phyloP scores from a whole-genome alignment of 2,113 vertebrate species.

The Dicerorhinus sumatrensis region DNA sequence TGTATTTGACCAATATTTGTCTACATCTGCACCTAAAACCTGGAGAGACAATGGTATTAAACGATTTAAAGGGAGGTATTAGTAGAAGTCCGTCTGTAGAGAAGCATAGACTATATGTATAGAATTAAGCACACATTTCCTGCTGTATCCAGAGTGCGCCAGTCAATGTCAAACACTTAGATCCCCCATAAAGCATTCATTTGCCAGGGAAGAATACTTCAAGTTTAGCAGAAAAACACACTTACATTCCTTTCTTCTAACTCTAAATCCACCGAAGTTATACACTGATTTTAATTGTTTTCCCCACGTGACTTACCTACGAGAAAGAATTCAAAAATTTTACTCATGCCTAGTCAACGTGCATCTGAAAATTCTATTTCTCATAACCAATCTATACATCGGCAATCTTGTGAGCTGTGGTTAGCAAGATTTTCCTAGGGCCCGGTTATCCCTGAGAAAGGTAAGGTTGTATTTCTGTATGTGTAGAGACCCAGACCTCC shows the following conservation, averaged over 20 bases:
- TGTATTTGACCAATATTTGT: not conserved
- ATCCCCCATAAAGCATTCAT: not conserved
- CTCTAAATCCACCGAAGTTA: constrained; percentile 28
- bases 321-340: not conserved
- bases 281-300: constrained; percentile 18
- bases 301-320: not conserved
- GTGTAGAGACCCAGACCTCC: not conserved
- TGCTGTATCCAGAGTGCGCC: not conserved
- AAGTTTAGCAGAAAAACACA: not conserved
- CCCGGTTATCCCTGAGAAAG: not conserved
- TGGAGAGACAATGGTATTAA: not conserved
- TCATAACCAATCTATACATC: not conserved
- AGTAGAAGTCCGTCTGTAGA: not conserved
- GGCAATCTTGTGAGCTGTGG: not conserved
- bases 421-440: not conserved
- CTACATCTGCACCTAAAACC: constrained; percentile 18
- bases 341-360: not conserved
- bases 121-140: constrained; percentile 3
- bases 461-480: not conserved
- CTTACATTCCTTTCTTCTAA: constrained; percentile 6
- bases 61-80: not conserved
- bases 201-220: not conserved
- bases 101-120: not conserved
- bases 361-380: constrained; percentile 29
- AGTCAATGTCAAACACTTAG: not conserved